Percentiles rank a stretch among this genome's conserved stretches.
Conservation (phyloP, 2,888 invertebrate genomes). For the Drosophila falleni region DNA sequence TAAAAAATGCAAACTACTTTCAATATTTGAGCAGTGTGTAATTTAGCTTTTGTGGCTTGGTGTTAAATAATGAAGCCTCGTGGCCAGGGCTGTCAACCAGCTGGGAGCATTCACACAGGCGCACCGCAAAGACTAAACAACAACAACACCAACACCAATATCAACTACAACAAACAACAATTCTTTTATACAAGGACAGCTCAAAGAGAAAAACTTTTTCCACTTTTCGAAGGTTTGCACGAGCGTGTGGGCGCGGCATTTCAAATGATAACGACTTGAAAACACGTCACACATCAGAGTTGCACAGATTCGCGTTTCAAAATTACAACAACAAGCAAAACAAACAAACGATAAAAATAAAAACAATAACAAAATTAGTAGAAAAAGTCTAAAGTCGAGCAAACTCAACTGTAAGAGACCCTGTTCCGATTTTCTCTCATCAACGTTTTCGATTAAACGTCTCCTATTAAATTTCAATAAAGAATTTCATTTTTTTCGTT, state of each 20-base stretch:
- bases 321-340: slow-evolving; percentile 3
- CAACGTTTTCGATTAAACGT: too few relatives aligned
- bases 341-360: slow-evolving; percentile 11
- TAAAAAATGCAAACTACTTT: slow-evolving; percentile 23
- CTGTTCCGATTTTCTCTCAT: background rate
- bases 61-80: slow-evolving; percentile 26
- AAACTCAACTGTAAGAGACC: background rate
- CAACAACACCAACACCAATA: background rate
- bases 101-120: slow-evolving; percentile 45
- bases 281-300: slow-evolving; percentile 21
- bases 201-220: slow-evolving; percentile 5
- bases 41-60: slow-evolving; percentile 11
- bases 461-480: background rate
- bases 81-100: slow-evolving; percentile 34
- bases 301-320: slow-evolving; percentile 31
- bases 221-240: slow-evolving; percentile 8
- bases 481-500: too few relatives aligned
- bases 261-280: slow-evolving; percentile 22
- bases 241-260: slow-evolving; percentile 10
- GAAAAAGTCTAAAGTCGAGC: background rate
- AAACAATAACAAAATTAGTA: background rate
- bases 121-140: background rate
- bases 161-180: background rate
- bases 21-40: slow-evolving; percentile 36
- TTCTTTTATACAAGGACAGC: slow-evolving; percentile 13